Base-by-base conservation (phyloP, 2,888 invertebrate genomes). In the Drosophila seclusa region DNA sequence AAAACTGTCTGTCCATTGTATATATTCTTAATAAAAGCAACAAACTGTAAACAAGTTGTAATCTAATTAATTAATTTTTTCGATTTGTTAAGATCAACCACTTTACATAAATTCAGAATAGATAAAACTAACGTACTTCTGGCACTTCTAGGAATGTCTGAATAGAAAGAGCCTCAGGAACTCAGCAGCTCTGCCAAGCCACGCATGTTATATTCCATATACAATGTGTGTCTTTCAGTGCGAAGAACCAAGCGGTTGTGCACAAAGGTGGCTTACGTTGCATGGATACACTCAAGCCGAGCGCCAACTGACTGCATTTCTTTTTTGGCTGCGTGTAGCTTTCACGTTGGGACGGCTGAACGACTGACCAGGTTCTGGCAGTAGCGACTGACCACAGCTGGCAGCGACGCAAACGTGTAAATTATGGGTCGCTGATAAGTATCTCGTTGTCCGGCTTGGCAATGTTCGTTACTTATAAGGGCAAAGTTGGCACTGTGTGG, bases 401-500 rank as follows among this genome's bases (percentile, higher is more conserved):
- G 89, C 75, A 76, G 68, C 78, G 53, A 31, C 40, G 36, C 48
- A 83, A 84, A 90, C 79, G 85, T 89, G 88, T 90, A 87, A 88
- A 84, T 89, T 90, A 88, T 87, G 83, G 78, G 74, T 80, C 72
- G 82, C 73, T 82, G 87, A 91, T 89, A 89, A 84, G 74, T 72
- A 85, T 88, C 84, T 77, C 64, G 57, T 54, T 68, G 63, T 48
- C 49, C 42, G 65, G 42, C 59, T 65, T 24, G 36, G 16, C 53
- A 45, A 75, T 63, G 59, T 8, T 31, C 32, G 27, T 49, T 70
- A 29, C 27, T 49, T 50, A 38, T 52, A 66, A 76, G 66, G 66
- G 60, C 49, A 45, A 38, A 60, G 36, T 50, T 48, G 49, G 38
- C 29, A 36, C 54, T 55, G 54, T 68, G 84, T 73, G 72, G 83